Evolutionary conservation across 2,113 vertebrate species (phyloP).

Genomic region (Thymallus thymallus): DNA sequence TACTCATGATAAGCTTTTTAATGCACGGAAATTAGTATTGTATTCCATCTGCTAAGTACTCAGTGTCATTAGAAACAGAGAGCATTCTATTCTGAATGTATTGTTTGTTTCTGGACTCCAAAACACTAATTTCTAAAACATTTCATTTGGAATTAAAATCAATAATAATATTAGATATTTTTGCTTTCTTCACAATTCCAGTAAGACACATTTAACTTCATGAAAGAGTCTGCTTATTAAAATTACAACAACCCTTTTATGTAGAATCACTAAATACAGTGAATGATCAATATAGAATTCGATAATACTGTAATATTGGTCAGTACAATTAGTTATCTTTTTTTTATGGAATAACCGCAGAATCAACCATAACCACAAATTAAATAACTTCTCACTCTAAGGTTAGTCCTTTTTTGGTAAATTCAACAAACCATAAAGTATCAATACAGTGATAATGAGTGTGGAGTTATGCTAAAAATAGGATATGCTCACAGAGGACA

Average conservation of each 20-base stretch:
- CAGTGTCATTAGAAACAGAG: constrained; percentile 22
- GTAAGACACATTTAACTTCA: no score
- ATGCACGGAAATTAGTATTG: constrained; percentile 33
- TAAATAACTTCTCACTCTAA: neutral
- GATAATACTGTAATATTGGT: neutral
- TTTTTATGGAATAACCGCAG: neutral
- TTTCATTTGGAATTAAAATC: no score
- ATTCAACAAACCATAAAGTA: neutral
- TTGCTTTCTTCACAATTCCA: no score
- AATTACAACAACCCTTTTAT: no score
- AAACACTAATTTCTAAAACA: no score
- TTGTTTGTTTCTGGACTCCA: neutral
- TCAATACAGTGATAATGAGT: neutral
- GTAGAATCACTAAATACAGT: no score
- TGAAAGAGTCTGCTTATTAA: no score
- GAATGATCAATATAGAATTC: no score
- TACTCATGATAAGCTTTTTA: constrained; percentile 30
- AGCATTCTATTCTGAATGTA: neutral
- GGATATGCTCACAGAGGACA: constrained; percentile 30
- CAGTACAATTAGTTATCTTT: neutral
- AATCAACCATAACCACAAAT: neutral
- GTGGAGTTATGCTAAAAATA: neutral
- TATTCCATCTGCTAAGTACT: constrained; percentile 15
- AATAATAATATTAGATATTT: no score
- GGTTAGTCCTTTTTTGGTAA: neutral